These are phyloP conservation scores for Asarcornis scutulata DNA, from an alignment of 2,113 vertebrate species.

Conservation along the genomic window DNA sequence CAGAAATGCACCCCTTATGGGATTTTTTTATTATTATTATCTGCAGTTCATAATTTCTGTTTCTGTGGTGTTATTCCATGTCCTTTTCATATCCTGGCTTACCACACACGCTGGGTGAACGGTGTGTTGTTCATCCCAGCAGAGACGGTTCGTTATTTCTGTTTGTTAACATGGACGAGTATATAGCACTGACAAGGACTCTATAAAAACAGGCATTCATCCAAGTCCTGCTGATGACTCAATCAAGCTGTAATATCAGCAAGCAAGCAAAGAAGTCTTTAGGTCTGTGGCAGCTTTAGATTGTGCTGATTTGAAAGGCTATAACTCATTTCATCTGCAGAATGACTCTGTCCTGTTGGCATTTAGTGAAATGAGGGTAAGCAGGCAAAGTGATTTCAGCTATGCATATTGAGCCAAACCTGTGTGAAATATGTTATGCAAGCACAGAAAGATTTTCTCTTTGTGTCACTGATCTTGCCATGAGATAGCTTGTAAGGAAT, in stretches of 20 bases:
- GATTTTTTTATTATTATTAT: neutral
- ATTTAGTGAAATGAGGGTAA: neutral
- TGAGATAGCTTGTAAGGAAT: slow-evolving; percentile 2
- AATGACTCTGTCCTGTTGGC: slow-evolving; percentile 13
- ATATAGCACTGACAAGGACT: neutral
- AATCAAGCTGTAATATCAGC: slow-evolving; percentile 19
- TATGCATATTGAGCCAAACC: neutral
- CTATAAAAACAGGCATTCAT: neutral
- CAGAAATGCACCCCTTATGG: neutral
- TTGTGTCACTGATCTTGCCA: neutral
- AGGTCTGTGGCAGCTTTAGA: neutral
- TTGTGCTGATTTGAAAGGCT: slow-evolving; percentile 19
- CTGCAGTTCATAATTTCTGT: neutral
- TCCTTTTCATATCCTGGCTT: neutral
- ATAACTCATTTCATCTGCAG: slow-evolving; percentile 38
- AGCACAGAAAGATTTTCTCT: slow-evolving; percentile 4
- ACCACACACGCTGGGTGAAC: neutral
- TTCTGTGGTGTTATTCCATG: neutral
- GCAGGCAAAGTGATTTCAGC: slow-evolving; percentile 28
- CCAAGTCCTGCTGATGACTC: slow-evolving; percentile 36
- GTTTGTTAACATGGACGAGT: neutral
- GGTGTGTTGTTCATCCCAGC: neutral
- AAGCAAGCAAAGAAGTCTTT: slow-evolving; percentile 1
- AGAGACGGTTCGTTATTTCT: slow-evolving; percentile 18
- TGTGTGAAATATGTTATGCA: neutral